Conservation (phyloP, 1,140 invertebrate species). For the Phenacoccus solenopsis region DNA sequence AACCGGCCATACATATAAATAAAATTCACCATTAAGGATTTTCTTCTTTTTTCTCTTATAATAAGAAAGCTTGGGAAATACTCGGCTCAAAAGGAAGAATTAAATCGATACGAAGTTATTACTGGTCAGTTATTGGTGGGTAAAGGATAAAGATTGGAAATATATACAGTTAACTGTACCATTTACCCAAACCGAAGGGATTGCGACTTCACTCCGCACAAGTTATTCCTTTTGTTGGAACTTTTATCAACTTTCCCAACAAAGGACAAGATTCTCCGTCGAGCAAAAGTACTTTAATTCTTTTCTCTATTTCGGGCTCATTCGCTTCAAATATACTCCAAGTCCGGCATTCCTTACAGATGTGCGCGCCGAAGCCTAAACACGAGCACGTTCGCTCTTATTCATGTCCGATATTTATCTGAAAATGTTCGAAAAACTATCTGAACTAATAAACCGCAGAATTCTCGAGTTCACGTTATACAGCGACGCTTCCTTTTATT, state of each 20-base stretch:
- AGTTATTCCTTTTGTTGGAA: slow-evolving; percentile 15
- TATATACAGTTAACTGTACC: slow-evolving; percentile 18
- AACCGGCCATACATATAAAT: too few species aligned
- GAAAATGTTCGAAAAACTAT: too few species aligned
- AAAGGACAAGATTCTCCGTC: slow-evolving; percentile 5
- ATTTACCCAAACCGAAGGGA: slow-evolving; percentile 15
- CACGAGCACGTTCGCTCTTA: too few species aligned
- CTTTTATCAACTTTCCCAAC: slow-evolving; percentile 8
- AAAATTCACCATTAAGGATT: too few species aligned
- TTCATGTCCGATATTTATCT: too few species aligned
- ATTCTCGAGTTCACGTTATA: too few species aligned
- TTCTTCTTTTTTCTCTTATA: too few species aligned
- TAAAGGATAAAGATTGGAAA: slow-evolving; percentile 10
- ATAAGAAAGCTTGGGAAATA: neutral
- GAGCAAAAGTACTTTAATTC: slow-evolving; percentile 8
- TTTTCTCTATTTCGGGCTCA: neutral
- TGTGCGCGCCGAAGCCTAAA: too few species aligned
- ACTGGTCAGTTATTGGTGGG: slow-evolving; percentile 11
- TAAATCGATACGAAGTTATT: slow-evolving; percentile 15
- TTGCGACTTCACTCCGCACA: slow-evolving; percentile 5
- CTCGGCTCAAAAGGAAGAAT: slow-evolving; percentile 6
- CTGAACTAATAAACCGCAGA: too few species aligned
- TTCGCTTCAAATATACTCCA: too few species aligned
- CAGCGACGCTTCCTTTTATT: too few species aligned
- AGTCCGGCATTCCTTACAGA: too few species aligned